phyloP scores from a whole-genome alignment of 2,113 vertebrate genomes.

The Elaphurus davidianus region DNA sequence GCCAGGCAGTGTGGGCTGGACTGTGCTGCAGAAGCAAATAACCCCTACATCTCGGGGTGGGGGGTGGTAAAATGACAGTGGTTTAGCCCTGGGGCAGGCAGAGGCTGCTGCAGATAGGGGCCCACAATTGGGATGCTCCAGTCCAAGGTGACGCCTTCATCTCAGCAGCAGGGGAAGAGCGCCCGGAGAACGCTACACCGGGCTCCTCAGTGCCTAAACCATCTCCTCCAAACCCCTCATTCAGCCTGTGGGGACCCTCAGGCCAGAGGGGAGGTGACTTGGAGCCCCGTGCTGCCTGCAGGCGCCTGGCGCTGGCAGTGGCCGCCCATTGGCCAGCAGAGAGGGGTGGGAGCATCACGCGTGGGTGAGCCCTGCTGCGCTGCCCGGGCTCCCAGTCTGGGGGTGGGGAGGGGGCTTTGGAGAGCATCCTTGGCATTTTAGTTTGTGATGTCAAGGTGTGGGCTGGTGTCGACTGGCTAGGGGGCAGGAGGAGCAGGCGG shows the following conservation, averaged over 20 bases:
- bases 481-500: neutral
- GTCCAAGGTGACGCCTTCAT: too few relatives aligned
- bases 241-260: neutral
- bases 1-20: neutral
- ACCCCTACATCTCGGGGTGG: neutral
- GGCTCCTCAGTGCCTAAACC: neutral
- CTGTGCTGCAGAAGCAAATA: neutral
- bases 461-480: neutral
- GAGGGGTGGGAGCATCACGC: neutral
- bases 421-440: neutral
- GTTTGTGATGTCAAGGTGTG: neutral
- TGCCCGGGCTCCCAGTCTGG: too few relatives aligned
- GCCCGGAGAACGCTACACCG: rapidly evolving
- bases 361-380: neutral
- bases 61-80: rapidly evolving
- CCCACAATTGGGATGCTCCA: rapidly evolving
- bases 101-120: neutral
- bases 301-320: rapidly evolving
- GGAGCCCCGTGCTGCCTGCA: neutral
- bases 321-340: neutral
- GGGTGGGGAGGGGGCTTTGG: neutral
- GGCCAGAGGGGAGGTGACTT: neutral
- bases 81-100: neutral
- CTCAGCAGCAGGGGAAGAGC: too few relatives aligned
- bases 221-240: neutral